A percentile compares a stretch with the other conserved stretches of the same genome.
Evolutionary conservation across 2,113 vertebrate species (phyloP).

Genomic region (Rhinolophus sinicus): DNA sequence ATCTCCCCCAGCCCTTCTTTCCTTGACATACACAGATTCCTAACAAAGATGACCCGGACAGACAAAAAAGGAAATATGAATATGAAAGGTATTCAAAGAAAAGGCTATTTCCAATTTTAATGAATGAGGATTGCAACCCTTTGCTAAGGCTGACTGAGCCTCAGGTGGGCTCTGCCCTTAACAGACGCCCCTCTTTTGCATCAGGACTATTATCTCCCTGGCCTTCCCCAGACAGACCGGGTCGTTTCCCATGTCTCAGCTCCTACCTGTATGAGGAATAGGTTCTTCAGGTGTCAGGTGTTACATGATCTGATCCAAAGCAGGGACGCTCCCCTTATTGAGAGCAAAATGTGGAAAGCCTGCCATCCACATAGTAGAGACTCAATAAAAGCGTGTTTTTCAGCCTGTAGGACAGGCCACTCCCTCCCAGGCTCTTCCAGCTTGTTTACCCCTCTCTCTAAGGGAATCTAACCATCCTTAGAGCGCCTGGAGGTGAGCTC

Average conservation of each 20-base stretch:
- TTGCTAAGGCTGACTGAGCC: neutral
- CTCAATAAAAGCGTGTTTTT: neutral
- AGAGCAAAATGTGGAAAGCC: neutral
- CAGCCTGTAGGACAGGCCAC: neutral
- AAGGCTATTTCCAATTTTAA: neutral
- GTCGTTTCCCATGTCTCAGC: neutral
- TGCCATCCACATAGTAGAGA: neutral
- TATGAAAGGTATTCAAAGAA: neutral
- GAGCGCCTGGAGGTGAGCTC: fast-evolving
- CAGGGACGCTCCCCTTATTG: neutral
- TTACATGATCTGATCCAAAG: neutral
- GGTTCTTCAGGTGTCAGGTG: neutral
- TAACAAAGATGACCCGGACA: neutral
- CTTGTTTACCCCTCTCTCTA: neutral
- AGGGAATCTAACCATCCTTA: neutral
- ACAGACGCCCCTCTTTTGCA: neutral
- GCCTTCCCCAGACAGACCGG: neutral
- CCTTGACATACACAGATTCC: neutral
- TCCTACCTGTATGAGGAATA: neutral
- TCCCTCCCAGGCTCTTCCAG: neutral
- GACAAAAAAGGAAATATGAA: neutral
- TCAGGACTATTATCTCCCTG: neutral
- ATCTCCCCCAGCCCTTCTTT: neutral
- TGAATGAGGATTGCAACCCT: neutral
- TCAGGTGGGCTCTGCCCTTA: neutral